Base-by-base conservation (phyloP, 92 coral and sea anemone species). In the Pocillopora meandrina region DNA sequence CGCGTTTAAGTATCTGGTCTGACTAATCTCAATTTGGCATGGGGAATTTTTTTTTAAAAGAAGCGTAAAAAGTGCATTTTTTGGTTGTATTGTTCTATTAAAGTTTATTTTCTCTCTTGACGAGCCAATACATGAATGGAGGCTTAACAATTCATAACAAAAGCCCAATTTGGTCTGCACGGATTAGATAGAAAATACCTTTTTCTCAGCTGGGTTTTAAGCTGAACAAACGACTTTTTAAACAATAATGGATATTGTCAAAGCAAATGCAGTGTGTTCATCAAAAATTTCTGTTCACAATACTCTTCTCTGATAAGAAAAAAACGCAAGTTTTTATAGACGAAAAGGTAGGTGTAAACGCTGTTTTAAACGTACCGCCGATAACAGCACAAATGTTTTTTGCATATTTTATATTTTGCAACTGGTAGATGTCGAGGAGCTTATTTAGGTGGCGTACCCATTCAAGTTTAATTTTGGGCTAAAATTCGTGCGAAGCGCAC, bases 211-310 rank as follows among this genome's bases (percentile, higher is more conserved):
- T 36, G 56, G 74, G 56, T 16, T 70, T 15, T 36, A 70, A 70
- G 74, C 56, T 70, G 74, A 70, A 70, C 74, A 70, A 70, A 70
- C 74, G 52, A 36, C 21, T 34, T 34, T 42, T 42, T 3, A 42
- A 34, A 12, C 52, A 20, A 1, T 21, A 17, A 70, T 16, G 23
- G 42, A 70, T 33, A 15, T 0, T 34, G 74, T 34, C 11, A 42
- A 70, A 70, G 1, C n/a, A 42, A 36, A 6, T 12, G 56, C 9
- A 17, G 20, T 16, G 20, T 9, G 42, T 0, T 9, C 20, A 16
- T 34, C 17, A 36, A 12, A 35, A 34, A 70, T 68, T 68, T 68
- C 47, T 2, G 49, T 0, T 33, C 72, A 68, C 52, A 42, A 42
- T 42, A 33, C n/a, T 2, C 14, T 7, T 55, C 18, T 70, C 47